Evolutionary conservation across 2,797 vertebrate genomes (phyloP).

Genomic region (Pangasius djambal): DNA sequence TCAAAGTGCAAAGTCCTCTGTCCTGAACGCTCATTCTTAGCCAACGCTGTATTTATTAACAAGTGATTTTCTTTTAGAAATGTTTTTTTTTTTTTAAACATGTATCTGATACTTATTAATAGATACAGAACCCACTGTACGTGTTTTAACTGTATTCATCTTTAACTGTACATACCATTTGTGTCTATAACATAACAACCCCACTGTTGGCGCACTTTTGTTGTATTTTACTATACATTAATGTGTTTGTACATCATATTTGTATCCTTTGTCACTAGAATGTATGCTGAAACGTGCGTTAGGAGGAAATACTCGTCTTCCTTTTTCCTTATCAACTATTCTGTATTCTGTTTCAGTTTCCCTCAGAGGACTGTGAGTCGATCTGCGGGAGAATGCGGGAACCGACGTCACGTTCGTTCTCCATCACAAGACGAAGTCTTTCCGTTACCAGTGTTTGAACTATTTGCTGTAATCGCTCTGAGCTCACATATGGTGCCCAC

Average conservation of each 20-base stretch:
- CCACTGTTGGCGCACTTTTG: not conserved
- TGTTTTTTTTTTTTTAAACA: not conserved
- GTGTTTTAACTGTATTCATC: not conserved
- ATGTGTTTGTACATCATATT: not conserved
- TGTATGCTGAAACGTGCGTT: not conserved
- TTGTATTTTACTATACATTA: not conserved
- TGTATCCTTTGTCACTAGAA: not conserved
- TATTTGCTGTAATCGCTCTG: constrained; percentile 32
- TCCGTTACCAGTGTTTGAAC: constrained; percentile 22
- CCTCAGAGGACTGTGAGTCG: not conserved
- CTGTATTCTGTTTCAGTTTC: constrained; percentile 8
- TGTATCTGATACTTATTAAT: not conserved
- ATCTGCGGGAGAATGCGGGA: constrained; percentile 33
- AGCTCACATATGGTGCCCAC: constrained; percentile 73
- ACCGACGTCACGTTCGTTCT: not conserved
- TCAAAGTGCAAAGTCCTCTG: too few relatives aligned
- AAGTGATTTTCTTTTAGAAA: not conserved
- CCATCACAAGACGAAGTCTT: constrained; percentile 21
- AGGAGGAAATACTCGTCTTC: not conserved
- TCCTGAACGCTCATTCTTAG: not conserved
- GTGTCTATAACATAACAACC: not conserved
- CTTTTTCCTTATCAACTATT: not conserved
- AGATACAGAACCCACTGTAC: not conserved
- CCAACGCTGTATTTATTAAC: not conserved
- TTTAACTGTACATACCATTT: not conserved